These are phyloP conservation scores for Polypterus bichir DNA, from an alignment of 2,113 vertebrate genomes.

Conservation along the genomic window DNA sequence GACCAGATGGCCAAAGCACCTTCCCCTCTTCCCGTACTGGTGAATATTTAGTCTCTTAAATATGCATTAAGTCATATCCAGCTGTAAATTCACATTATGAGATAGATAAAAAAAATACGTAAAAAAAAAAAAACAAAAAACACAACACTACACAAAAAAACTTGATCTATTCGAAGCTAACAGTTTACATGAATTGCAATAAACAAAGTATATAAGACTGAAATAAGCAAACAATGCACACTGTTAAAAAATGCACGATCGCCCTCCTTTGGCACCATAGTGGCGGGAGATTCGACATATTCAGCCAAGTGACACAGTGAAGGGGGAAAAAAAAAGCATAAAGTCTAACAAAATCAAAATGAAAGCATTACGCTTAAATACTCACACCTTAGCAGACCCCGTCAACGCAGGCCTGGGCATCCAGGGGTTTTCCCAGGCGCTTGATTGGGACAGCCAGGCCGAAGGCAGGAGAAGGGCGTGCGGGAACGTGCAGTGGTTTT, in stretches of 20 bases:
- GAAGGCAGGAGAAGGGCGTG: constrained; percentile 12
- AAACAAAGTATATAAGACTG: too few relatives aligned
- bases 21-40: too few relatives aligned
- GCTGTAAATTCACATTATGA: too few relatives aligned
- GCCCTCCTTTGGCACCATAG: background rate
- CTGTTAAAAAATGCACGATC: background rate
- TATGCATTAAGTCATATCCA: too few relatives aligned
- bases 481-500: background rate
- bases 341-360: background rate
- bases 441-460: constrained; percentile 12
- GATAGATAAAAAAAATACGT: too few relatives aligned
- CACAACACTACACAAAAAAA: too few relatives aligned
- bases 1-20: too few relatives aligned
- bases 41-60: too few relatives aligned
- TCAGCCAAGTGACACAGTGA: background rate
- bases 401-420: constrained; percentile 18
- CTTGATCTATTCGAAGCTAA: too few relatives aligned
- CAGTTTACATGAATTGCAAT: too few relatives aligned
- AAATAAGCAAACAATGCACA: background rate
- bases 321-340: background rate
- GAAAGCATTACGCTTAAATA: constrained; percentile 7
- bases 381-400: constrained; percentile 38
- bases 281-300: background rate
- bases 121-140: too few relatives aligned
- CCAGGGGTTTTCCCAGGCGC: constrained; percentile 14